Conservation (phyloP, 1,140 invertebrate species). For the Musca vetustissima region DNA sequence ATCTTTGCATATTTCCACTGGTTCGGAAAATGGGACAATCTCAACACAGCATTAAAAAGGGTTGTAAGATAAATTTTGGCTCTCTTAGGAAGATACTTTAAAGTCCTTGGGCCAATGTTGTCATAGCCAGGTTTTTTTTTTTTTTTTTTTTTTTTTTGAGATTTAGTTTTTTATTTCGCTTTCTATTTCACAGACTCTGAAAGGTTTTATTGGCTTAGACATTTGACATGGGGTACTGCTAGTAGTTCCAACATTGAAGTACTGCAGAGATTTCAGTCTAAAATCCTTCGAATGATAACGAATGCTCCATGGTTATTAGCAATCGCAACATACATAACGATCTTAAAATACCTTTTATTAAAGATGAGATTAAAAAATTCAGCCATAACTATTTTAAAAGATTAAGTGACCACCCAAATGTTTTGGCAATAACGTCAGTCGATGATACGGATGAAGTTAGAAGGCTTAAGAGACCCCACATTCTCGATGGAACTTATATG, state of each 20-base stretch:
- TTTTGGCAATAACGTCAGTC: not conserved
- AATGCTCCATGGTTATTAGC: not conserved
- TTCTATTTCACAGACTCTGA: not conserved
- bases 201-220: not conserved
- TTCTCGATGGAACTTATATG: too few species aligned
- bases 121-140: not conserved
- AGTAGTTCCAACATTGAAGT: not conserved
- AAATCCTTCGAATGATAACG: not conserved
- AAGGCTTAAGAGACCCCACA: not conserved
- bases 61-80: not conserved
- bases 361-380: not conserved
- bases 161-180: not conserved
- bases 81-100: not conserved
- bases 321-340: not conserved
- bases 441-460: not conserved
- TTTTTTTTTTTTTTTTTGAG: not conserved
- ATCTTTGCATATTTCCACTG: slow-evolving; percentile 4
- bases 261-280: not conserved
- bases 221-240: slow-evolving; percentile 1
- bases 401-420: not conserved
- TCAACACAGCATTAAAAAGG: not conserved
- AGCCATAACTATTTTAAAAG: not conserved
- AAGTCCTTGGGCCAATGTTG: not conserved
- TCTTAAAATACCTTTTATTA: not conserved
- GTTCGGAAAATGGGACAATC: not conserved